Evolutionary conservation across 2,888 invertebrate genomes (phyloP).

Genomic region (Punctoribates punctum): DNA sequence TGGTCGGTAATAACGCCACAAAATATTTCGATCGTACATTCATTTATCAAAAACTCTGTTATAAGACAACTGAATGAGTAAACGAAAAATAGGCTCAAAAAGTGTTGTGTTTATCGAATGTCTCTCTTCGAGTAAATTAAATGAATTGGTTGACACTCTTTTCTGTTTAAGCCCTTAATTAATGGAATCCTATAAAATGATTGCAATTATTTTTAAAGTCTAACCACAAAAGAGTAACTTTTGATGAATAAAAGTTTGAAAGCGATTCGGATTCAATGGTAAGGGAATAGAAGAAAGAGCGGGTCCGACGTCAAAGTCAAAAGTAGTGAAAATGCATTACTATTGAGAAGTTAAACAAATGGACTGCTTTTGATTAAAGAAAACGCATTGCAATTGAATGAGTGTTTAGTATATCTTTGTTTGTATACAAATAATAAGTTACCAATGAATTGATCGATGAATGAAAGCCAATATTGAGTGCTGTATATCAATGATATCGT

Average conservation of each 20-base stretch:
- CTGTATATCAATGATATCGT: neutral
- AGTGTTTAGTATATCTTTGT: slow-evolving; percentile 4
- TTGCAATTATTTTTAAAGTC: too few species aligned
- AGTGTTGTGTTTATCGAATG: neutral
- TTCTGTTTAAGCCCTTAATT: too few species aligned
- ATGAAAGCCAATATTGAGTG: slow-evolving; percentile 8
- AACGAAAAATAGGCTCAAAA: neutral
- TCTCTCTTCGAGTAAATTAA: neutral
- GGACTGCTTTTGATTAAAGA: neutral
- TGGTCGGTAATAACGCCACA: slow-evolving; percentile 11
- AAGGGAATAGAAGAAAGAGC: too few species aligned
- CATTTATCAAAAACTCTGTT: slow-evolving; percentile 17
- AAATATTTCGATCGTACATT: slow-evolving; percentile 6
- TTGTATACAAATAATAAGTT: slow-evolving; percentile 24
- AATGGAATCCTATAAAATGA: too few species aligned
- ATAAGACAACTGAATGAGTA: neutral
- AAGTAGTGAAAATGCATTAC: too few species aligned
- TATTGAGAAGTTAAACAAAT: neutral
- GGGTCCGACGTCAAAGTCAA: too few species aligned
- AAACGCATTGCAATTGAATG: neutral
- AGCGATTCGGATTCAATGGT: too few species aligned
- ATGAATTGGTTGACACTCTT: neutral
- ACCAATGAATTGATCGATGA: slow-evolving; percentile 21
- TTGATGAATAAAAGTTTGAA: too few species aligned
- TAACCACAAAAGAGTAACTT: too few species aligned